Evolutionary conservation across 1,140 invertebrate genomes (phyloP).

Genomic region (Meteorus sp.): DNA sequence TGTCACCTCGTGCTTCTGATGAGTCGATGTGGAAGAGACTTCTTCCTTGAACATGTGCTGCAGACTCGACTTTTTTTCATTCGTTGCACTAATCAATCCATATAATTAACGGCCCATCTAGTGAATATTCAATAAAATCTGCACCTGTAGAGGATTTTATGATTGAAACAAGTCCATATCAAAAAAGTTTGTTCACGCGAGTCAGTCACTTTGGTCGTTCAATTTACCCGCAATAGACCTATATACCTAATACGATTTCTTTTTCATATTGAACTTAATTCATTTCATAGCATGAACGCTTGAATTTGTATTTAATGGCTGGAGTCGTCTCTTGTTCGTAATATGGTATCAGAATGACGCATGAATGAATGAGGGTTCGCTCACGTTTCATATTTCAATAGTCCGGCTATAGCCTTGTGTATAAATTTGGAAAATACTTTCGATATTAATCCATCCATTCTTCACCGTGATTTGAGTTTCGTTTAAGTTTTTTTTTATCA

Average conservation of each 20-base stretch:
- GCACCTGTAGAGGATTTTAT: background rate
- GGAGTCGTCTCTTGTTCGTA: background rate
- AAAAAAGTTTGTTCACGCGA: too few species aligned
- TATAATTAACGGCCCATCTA: background rate
- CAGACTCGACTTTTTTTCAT: background rate
- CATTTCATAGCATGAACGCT: too few species aligned
- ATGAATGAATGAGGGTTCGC: conserved; percentile 22
- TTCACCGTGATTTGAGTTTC: too few species aligned
- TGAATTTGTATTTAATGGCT: too few species aligned
- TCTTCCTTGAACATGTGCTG: background rate
- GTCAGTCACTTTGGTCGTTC: too few species aligned
- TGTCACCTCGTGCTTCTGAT: conserved; percentile 21
- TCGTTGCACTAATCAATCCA: background rate
- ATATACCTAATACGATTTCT: too few species aligned
- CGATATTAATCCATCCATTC: too few species aligned
- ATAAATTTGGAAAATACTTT: background rate
- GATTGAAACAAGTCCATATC: too few species aligned
- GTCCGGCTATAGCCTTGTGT: background rate
- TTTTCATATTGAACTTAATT: too few species aligned
- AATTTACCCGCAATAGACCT: too few species aligned
- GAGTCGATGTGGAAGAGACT: too few species aligned
- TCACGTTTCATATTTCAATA: background rate
- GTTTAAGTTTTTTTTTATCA: too few species aligned
- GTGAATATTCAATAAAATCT: background rate
- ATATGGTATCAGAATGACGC: background rate